A percentile compares a stretch with the other conserved stretches of the same genome.
phyloP scores from a whole-genome alignment of 2,113 vertebrate species.

The Elaphurus davidianus region DNA sequence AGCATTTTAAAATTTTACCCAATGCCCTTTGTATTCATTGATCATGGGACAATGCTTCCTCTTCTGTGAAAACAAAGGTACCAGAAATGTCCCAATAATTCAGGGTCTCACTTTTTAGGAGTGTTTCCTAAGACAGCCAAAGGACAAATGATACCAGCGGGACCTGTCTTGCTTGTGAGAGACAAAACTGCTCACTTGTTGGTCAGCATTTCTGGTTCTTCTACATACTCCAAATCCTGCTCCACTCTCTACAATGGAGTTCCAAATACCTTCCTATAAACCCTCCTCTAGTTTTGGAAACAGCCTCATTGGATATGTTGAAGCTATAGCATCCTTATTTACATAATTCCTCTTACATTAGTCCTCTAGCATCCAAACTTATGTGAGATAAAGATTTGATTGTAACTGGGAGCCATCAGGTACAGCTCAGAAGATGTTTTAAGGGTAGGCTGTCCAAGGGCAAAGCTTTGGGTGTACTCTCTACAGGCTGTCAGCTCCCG shows the following conservation, averaged over 20 bases:
- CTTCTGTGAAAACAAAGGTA: neutral
- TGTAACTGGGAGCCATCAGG: neutral
- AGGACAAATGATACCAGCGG: neutral
- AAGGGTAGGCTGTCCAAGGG: neutral
- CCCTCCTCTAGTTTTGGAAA: neutral
- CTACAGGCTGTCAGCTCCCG: neutral
- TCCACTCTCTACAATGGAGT: neutral
- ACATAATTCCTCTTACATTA: neutral
- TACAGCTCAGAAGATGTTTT: neutral
- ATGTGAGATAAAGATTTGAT: neutral
- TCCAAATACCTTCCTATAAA: neutral
- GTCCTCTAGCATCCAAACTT: neutral
- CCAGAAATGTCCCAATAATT: neutral
- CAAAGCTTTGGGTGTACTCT: neutral
- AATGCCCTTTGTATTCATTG: neutral
- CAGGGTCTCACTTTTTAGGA: neutral
- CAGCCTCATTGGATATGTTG: too few relatives aligned
- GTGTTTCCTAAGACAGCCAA: neutral
- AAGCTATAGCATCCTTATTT: neutral
- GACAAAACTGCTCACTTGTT: neutral
- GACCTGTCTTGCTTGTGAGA: neutral
- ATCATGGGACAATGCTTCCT: neutral
- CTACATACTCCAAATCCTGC: neutral
- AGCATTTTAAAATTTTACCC: neutral
- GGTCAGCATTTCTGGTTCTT: neutral